Conservation (phyloP, 2,797 vertebrate genomes). For the Diglossa cyanea region DNA sequence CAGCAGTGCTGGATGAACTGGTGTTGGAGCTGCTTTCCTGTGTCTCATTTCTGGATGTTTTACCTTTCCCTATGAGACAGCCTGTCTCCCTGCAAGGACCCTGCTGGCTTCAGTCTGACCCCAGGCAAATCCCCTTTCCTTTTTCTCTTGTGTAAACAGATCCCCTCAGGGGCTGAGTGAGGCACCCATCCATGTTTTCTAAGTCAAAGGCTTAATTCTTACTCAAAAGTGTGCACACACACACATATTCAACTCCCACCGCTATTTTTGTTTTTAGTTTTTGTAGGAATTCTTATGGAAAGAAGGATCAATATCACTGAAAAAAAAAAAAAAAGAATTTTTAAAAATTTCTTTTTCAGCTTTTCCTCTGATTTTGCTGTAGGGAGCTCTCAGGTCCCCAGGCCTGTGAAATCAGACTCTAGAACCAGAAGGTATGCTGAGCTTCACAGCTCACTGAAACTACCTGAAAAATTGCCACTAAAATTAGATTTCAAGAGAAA, state of each 20-base stretch:
- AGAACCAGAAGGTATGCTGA: not conserved
- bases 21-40: not conserved
- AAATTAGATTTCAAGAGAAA: not conserved
- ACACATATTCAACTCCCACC: not conserved
- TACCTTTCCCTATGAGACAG: not conserved
- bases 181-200: not conserved
- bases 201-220: not conserved
- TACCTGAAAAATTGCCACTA: not conserved
- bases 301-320: not conserved
- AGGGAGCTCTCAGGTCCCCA: not conserved
- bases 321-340: not conserved
- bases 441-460: not conserved
- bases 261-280: not conserved
- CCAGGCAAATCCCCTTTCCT: not conserved
- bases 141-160: not conserved
- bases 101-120: not conserved
- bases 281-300: not conserved
- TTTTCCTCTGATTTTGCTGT: not conserved
- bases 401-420: not conserved
- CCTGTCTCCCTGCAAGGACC: not conserved
- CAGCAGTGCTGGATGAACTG: not conserved
- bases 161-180: not conserved
- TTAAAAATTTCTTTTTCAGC: not conserved
- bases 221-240: not conserved
- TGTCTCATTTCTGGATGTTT: not conserved